Percentiles rank a stretch among this genome's conserved stretches.
Conservation (phyloP, 2,888 invertebrate species). For the Chrysolina oricalcia region DNA sequence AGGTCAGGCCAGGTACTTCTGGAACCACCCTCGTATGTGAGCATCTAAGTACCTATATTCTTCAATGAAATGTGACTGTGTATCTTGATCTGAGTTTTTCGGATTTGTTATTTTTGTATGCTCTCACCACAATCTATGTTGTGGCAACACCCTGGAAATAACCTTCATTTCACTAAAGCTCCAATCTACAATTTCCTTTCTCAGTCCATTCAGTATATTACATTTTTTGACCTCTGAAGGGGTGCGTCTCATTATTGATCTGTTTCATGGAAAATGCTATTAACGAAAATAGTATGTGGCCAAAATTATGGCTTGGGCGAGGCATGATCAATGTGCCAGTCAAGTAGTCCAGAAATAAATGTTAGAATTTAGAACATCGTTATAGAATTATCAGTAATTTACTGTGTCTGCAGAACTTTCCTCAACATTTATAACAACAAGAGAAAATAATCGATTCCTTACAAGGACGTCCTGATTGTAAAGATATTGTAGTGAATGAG, state of each 20-base stretch:
- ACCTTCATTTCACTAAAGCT: neutral
- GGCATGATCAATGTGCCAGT: constrained; percentile 4
- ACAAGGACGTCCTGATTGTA: no score
- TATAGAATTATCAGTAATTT: neutral
- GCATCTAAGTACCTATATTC: no score
- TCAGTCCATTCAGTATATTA: neutral
- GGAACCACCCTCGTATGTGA: no score
- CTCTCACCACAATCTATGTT: no score
- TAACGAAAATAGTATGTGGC: constrained; percentile 3
- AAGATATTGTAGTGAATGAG: no score
- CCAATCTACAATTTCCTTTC: neutral
- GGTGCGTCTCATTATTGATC: constrained; percentile 13
- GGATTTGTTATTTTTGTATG: no score
- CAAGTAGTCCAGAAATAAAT: neutral
- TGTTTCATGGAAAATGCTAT: constrained; percentile 5
- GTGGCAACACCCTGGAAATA: no score
- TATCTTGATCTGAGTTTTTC: no score
- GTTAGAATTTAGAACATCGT: neutral
- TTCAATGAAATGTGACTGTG: no score
- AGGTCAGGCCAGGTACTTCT: no score
- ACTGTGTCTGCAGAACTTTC: neutral
- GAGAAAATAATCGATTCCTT: no score
- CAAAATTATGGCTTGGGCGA: neutral
- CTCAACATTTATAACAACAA: neutral
- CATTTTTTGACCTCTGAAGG: neutral